A percentile compares a stretch with the other conserved stretches of the same genome.
These are phyloP conservation scores for Vulpes vulpes DNA, from an alignment of 2,113 vertebrate species.

Conservation along the genomic window DNA sequence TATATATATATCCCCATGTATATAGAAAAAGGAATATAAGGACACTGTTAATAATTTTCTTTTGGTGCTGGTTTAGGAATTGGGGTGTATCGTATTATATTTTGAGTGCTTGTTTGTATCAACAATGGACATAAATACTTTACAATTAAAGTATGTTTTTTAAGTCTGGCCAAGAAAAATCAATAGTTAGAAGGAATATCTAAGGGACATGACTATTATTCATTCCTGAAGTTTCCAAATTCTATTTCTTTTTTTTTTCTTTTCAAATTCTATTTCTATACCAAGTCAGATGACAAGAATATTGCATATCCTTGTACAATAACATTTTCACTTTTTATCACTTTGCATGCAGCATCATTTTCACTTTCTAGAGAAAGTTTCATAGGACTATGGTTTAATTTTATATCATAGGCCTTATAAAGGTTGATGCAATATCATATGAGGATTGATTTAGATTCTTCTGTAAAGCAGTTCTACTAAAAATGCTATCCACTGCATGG, in stretches of 20 bases:
- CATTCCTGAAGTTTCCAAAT: constrained; percentile 7
- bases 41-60: not conserved
- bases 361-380: constrained; percentile 30
- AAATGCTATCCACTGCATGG: not conserved
- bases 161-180: not conserved
- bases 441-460: not conserved
- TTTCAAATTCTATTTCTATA: constrained; percentile 27
- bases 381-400: constrained; percentile 41
- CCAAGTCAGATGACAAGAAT: not conserved
- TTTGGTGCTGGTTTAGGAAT: not conserved
- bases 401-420: not conserved
- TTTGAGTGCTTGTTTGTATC: not conserved
- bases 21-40: not conserved
- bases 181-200: not conserved
- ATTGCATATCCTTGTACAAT: not conserved
- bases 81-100: not conserved
- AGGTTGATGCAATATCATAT: constrained; percentile 16
- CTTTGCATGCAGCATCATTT: not conserved
- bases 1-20: not conserved
- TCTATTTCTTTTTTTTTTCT: not conserved
- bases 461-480: constrained; percentile 35
- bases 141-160: constrained; percentile 39
- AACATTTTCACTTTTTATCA: constrained; percentile 34
- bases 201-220: not conserved
- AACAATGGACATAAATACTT: not conserved